A percentile compares a stretch with the other conserved stretches of the same genome.
Evolutionary conservation across 2,113 vertebrate genomes (phyloP).

Genomic region (Mormoops blainvillei): DNA sequence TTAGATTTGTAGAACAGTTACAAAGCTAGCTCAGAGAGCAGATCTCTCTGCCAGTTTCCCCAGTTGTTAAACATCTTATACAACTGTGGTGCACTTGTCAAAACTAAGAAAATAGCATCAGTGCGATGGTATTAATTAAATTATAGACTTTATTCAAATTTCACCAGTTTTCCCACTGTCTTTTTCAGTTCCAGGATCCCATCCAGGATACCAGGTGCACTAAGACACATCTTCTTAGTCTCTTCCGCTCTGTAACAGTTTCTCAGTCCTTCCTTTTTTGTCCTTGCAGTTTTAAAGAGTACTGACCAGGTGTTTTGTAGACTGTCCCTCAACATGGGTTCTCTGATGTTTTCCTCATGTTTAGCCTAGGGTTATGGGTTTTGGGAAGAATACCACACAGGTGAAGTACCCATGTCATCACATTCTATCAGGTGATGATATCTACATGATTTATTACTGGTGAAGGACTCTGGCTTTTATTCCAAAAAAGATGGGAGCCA

Average conservation of each 20-base stretch:
- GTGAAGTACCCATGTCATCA: background rate
- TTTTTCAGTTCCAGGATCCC: background rate
- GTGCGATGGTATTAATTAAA: background rate
- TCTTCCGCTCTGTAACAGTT: background rate
- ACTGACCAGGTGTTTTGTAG: background rate
- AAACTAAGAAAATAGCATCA: constrained; percentile 16
- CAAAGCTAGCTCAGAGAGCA: background rate
- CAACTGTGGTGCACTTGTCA: background rate
- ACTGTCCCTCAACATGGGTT: background rate
- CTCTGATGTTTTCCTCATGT: background rate
- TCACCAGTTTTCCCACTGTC: background rate
- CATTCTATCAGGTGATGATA: background rate
- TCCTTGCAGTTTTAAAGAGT: background rate
- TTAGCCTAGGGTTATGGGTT: background rate
- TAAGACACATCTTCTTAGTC: background rate
- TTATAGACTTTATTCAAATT: background rate
- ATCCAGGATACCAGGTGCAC: background rate
- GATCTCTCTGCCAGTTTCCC: background rate
- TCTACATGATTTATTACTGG: background rate
- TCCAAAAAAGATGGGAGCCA: background rate
- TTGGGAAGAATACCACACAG: background rate
- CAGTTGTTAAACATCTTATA: background rate
- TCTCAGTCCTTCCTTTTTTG: background rate
- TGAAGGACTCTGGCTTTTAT: background rate
- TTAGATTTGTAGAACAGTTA: background rate